phyloP scores from a whole-genome alignment of 92 coral and sea anemone genomes.

The Montipora capitata region DNA sequence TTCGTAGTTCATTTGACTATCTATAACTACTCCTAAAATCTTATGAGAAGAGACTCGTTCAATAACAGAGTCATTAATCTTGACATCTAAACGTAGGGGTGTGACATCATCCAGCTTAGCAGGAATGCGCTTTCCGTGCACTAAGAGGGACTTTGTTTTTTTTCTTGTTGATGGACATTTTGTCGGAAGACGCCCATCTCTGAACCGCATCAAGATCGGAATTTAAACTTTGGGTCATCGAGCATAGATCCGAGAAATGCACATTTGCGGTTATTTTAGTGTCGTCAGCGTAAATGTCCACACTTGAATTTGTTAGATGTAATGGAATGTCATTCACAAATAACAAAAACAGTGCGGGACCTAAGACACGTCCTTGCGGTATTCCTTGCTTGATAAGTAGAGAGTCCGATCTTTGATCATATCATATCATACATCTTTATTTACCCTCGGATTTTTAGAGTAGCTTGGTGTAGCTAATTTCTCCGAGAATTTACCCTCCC shows the following conservation, averaged over 20 bases:
- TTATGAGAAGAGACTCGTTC: constrained; percentile 21
- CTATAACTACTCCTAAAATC: constrained; percentile 30
- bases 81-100: constrained; percentile 21
- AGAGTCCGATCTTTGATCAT: constrained; percentile 35
- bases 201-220: constrained; percentile 47
- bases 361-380: constrained; percentile 54
- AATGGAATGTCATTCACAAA: constrained; percentile 68
- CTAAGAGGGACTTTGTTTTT: constrained; percentile 56
- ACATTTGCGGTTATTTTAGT: constrained; percentile 56
- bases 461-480: no score
- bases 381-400: constrained; percentile 51
- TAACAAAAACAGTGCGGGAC: constrained; percentile 54
- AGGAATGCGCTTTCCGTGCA: constrained; percentile 57
- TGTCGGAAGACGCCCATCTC: constrained; percentile 48
- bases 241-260: constrained; percentile 41
- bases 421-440: not conserved
- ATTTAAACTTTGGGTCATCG: constrained; percentile 49
- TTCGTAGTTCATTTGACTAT: constrained; percentile 3
- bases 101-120: constrained; percentile 23
- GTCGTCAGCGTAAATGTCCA: constrained; percentile 67
- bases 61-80: not conserved
- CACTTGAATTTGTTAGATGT: constrained; percentile 20
- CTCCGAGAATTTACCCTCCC: no score
- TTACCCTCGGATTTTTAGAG: not conserved
- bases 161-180: constrained; percentile 34